Evolutionary conservation across 2,888 invertebrate species (phyloP), one percentile per base, ranked within the genome.

Genomic region (Tuberolachnus salignus): DNA sequence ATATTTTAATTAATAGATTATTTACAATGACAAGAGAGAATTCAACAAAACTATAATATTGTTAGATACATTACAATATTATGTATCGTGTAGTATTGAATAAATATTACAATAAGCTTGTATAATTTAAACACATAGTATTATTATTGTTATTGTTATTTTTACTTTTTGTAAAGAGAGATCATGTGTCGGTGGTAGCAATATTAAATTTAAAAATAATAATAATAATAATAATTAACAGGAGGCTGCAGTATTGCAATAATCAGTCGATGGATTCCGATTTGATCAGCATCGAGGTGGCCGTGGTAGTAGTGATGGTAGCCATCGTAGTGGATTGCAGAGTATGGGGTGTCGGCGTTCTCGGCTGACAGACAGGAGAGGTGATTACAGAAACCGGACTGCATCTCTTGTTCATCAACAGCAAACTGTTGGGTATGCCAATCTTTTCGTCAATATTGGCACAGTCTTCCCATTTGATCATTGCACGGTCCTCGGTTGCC

Each of bases 331-430:
- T 83, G 6, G 84, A 84, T 72, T 84, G 84, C 2, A 84, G 83
- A 80, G 83, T 83, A 59, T 83, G 82, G 16, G 69, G 80, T n/a
- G 80, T 44, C 34, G 81, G 81, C 16, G 80, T 42, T 66, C 26
- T 72, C 8, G 51, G 46, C 34, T 46, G 73, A 66, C 83, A 81
- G 23, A 83, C 74, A 23, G 84, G 83, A n/a, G 84, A 83, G 13
- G 84, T 84, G 64, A 84, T 84, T 49, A 84, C 84, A 3, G 84
- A 84, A 69, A 84, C 84, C 2, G 84, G 84, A 81, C 84, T 84
- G 63, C 84, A 83, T 55, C 83, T 81, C 26, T 69, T 69, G 49
- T 82, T 81, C 21, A 74, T 49, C 57, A 80, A 73, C n/a, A 74
- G 80, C 13, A 67, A 80, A 21, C 51, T 80, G 55, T 82, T 80